Evolutionary conservation across 1,140 invertebrate species (phyloP).

Genomic region (Brachionus asplanchnoidis): DNA sequence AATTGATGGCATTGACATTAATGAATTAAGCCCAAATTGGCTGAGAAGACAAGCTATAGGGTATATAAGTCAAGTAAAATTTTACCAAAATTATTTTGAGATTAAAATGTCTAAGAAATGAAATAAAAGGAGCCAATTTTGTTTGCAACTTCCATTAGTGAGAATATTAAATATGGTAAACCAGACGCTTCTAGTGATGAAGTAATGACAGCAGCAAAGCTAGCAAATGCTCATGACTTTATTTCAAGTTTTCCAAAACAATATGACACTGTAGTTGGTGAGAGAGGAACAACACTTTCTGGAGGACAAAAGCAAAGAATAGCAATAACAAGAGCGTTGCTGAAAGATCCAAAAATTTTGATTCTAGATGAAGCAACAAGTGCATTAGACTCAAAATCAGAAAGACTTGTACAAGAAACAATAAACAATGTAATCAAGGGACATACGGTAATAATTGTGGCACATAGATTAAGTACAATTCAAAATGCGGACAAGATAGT

Average conservation of each 20-base stretch:
- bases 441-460: conserved; percentile 59
- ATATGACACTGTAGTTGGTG: conserved; percentile 80
- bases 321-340: conserved; percentile 77
- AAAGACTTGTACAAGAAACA: conserved; percentile 64
- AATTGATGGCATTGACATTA: conserved; percentile 58
- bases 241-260: conserved; percentile 74
- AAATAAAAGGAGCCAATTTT: conserved; percentile 71
- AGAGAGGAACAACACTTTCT: conserved; percentile 78
- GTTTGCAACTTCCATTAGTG: conserved; percentile 81
- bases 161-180: conserved; percentile 84
- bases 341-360: conserved; percentile 78
- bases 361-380: conserved; percentile 86
- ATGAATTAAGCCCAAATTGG: conserved; percentile 64
- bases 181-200: conserved; percentile 63
- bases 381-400: conserved; percentile 74
- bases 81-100: neutral
- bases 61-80: conserved; percentile 72
- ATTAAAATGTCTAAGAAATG: neutral
- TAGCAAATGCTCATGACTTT: conserved; percentile 86
- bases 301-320: conserved; percentile 86
- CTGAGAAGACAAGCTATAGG: conserved; percentile 69
- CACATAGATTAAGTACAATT: conserved; percentile 62
- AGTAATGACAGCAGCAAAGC: conserved; percentile 70
- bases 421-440: conserved; percentile 53
- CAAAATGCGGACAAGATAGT: conserved; percentile 61